phyloP scores from a whole-genome alignment of 2,113 vertebrate genomes.

The Nasalis larvatus region DNA sequence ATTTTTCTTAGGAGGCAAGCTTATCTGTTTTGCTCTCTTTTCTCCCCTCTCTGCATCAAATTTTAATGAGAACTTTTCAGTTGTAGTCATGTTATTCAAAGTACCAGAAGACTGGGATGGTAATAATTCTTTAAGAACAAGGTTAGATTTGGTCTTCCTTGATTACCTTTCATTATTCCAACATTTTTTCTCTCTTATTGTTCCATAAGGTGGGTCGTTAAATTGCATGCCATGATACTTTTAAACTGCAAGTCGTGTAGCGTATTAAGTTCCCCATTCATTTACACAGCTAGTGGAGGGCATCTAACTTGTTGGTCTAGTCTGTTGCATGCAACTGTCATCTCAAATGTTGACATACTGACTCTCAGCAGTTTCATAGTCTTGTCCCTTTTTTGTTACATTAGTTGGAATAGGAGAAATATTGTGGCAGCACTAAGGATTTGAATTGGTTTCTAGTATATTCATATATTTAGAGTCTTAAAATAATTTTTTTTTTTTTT shows the following conservation, averaged over 20 bases:
- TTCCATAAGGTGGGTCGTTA: conserved; percentile 1
- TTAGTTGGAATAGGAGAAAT: conserved; percentile 9
- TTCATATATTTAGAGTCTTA: conserved; percentile 38
- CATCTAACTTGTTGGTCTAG: conserved; percentile 65
- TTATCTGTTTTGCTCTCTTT: neutral
- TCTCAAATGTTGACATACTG: conserved; percentile 61
- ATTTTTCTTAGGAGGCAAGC: neutral
- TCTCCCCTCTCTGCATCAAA: neutral
- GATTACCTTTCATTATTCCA: conserved; percentile 13
- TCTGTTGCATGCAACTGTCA: conserved; percentile 72
- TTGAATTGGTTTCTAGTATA: conserved; percentile 40
- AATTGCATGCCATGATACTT: conserved; percentile 20
- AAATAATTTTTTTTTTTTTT: neutral
- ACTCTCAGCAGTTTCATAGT: conserved; percentile 60
- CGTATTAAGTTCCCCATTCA: conserved; percentile 39
- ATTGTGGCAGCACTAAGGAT: neutral
- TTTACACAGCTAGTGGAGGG: conserved; percentile 25
- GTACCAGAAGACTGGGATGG: neutral
- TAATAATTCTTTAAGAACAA: conserved; percentile 38
- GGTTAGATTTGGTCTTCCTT: conserved; percentile 21
- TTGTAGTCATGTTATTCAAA: conserved; percentile 43
- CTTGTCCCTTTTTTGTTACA: conserved; percentile 59
- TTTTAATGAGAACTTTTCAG: conserved; percentile 43
- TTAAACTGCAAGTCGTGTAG: conserved; percentile 26
- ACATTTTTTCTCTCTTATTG: conserved; percentile 24